Conservation (phyloP, 2,888 invertebrate species). For the Ariolimax columbianus region DNA sequence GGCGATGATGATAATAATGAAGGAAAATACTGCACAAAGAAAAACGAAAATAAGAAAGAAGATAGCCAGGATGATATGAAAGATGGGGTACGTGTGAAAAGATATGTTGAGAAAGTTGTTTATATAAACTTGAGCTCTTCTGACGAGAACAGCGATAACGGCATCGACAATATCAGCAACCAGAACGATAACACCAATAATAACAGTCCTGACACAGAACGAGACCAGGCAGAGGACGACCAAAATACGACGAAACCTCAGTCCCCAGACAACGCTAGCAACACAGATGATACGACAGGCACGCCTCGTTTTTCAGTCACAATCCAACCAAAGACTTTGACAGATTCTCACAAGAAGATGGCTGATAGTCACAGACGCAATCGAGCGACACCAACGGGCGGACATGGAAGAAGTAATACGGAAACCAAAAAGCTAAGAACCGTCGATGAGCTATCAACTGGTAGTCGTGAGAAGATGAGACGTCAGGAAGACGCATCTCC, state of each 20-base stretch:
- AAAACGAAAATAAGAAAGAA: not conserved
- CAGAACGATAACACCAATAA: not conserved
- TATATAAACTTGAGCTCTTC: not conserved
- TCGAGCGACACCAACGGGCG: not conserved
- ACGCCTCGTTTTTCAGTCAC: not conserved
- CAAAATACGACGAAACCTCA: not conserved
- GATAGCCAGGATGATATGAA: not conserved
- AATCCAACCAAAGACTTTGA: not conserved
- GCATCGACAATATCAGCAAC: not conserved
- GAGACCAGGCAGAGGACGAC: not conserved
- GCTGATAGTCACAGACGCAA: not conserved
- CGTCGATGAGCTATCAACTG: no score
- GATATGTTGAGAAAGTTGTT: not conserved
- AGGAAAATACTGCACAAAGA: not conserved
- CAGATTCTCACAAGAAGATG: not conserved
- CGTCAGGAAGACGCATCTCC: no score
- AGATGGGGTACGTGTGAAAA: not conserved
- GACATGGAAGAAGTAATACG: not conserved
- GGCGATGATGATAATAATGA: not conserved
- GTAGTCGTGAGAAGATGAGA: no score
- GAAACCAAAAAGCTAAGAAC: not conserved
- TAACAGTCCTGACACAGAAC: not conserved
- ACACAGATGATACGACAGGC: not conserved
- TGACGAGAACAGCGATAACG: slow-evolving; percentile 22
- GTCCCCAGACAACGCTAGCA: not conserved